These are phyloP conservation scores for Mormoops blainvillei DNA, from an alignment of 2,113 vertebrate genomes.

Conservation along the genomic window DNA sequence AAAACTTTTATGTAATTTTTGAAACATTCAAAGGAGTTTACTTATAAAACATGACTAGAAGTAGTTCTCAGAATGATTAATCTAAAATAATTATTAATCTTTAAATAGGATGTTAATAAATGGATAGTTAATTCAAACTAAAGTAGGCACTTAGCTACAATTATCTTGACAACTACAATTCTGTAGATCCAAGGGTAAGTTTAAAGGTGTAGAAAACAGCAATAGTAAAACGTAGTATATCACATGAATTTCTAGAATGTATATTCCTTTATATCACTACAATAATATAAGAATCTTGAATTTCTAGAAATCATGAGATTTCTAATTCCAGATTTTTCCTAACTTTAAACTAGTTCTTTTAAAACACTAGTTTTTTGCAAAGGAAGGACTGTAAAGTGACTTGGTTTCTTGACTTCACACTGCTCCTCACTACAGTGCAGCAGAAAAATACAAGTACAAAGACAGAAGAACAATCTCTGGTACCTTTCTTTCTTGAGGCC, in stretches of 20 bases:
- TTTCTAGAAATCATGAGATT: neutral
- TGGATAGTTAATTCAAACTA: constrained; percentile 11
- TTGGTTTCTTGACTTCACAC: neutral
- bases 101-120: neutral
- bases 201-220: neutral
- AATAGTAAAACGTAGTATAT: neutral
- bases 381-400: neutral
- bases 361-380: neutral
- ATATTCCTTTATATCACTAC: neutral
- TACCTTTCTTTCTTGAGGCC: constrained; percentile 79
- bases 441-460: neutral
- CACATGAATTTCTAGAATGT: neutral
- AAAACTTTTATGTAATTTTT: neutral
- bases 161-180: neutral
- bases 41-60: neutral
- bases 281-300: neutral
- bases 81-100: constrained; percentile 21
- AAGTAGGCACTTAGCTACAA: neutral
- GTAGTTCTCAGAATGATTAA: constrained; percentile 28
- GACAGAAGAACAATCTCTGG: neutral
- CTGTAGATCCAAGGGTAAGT: neutral
- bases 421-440: neutral
- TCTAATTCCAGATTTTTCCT: neutral
- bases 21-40: constrained; percentile 8
- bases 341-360: neutral